Conservation (phyloP, 2,797 vertebrate species). For the Acipenser transmontanus region DNA sequence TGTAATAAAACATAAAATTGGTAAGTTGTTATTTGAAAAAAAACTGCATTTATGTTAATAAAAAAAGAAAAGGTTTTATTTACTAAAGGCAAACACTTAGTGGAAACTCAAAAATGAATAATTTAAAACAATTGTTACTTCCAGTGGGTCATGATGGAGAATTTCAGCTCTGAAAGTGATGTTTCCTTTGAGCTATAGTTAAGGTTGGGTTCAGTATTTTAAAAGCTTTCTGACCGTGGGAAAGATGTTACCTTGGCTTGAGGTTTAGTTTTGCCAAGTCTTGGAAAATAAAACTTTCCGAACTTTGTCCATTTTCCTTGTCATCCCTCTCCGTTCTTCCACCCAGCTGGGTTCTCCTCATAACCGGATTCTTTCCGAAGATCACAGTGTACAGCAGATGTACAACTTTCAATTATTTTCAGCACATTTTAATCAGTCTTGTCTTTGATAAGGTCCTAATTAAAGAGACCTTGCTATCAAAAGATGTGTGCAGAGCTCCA, state of each 20-base stretch:
- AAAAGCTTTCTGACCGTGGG: constrained; percentile 46
- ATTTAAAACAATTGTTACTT: too few species aligned
- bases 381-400: constrained; percentile 36
- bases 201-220: constrained; percentile 41
- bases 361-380: constrained; percentile 23
- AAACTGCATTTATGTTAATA: too few species aligned
- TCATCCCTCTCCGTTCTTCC: constrained; percentile 17
- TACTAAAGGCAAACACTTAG: too few species aligned
- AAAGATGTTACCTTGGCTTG: constrained; percentile 59
- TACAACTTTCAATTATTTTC: constrained; percentile 46
- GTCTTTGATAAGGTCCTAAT: constrained; percentile 38
- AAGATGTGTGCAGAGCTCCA: neutral
- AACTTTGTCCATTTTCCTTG: constrained; percentile 29
- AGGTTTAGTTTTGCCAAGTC: constrained; percentile 35
- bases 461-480: constrained; percentile 36
- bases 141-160: too few species aligned
- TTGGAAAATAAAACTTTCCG: constrained; percentile 38
- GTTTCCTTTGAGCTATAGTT: constrained; percentile 21
- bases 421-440: constrained; percentile 42
- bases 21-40: too few species aligned
- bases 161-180: neutral
- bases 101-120: too few species aligned
- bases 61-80: too few species aligned
- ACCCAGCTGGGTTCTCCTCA: constrained; percentile 31
- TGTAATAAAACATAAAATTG: too few species aligned